phyloP scores from a whole-genome alignment of 2,113 vertebrate species.

The Corythoichthys intestinalis region DNA sequence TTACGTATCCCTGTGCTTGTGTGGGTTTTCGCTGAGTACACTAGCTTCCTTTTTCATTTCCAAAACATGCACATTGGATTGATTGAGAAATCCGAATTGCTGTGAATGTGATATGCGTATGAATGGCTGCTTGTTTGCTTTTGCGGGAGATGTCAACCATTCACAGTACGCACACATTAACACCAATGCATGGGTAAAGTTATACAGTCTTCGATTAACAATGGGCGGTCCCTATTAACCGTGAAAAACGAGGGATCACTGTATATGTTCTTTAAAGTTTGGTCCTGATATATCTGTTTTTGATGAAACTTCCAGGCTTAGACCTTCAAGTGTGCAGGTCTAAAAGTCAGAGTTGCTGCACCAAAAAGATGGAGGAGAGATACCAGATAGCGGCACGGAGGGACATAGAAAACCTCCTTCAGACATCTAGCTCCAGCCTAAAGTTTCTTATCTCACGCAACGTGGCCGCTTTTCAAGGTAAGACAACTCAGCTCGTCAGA shows the following conservation, averaged over 20 bases:
- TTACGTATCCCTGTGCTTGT: too few species aligned
- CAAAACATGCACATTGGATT: too few species aligned
- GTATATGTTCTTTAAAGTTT: neutral
- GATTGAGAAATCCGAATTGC: too few species aligned
- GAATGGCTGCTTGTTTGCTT: too few species aligned
- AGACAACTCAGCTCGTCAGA: constrained; percentile 4
- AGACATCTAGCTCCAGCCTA: constrained; percentile 76
- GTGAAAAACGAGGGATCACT: too few species aligned
- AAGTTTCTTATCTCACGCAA: constrained; percentile 81
- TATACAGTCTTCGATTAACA: neutral
- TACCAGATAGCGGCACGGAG: constrained; percentile 78
- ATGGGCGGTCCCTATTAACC: neutral
- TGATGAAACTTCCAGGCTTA: constrained; percentile 60
- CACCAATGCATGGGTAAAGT: too few species aligned
- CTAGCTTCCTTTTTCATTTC: too few species aligned
- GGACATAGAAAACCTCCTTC: constrained; percentile 81
- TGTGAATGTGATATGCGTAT: too few species aligned
- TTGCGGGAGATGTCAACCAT: too few species aligned
- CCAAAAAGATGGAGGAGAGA: constrained; percentile 83
- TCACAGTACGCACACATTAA: too few species aligned
- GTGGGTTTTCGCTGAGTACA: too few species aligned
- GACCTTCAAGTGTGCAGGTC: constrained; percentile 84
- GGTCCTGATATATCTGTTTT: neutral
- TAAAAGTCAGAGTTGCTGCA: constrained; percentile 81
- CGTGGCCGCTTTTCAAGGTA: constrained; percentile 88